Evolutionary conservation across 2,113 vertebrate genomes (phyloP), one percentile per base, ranked within the genome.

Genomic region (Callorhinus ursinus): DNA sequence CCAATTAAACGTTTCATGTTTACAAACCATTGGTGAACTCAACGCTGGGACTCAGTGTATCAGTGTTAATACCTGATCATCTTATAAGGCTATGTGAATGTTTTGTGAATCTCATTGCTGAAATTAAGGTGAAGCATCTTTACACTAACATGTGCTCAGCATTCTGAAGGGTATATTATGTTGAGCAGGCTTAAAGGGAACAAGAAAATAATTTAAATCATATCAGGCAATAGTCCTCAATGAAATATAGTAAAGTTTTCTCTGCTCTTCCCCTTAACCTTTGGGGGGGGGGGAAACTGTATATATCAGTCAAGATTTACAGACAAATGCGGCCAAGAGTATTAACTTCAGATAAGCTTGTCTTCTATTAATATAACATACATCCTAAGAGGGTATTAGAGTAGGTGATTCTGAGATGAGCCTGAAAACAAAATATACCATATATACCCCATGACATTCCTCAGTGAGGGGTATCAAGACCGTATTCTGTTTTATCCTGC

Each of bases 291-390:
- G 24, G 26, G 6, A 67, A 36, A 24, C 76, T 51, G 46, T 39
- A 39, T 28, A 33, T 10, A 6, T 5, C 5, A 19, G 24, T 76
- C 51, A 93, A 33, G 16, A 33, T 61, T 93, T 93, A 9, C 14
- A 69, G 39, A 80, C n/a, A 61, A 83, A 63, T 63, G 63, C 59
- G 15, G 22, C 22, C 51, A 77, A 84, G 59, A 71, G 39, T 55
- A 63, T 87, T 82, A 49, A 71, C 3, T 82, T 88, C 21, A 91
- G 51, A 59, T 84, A 65, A 79, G 4, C 5, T 63, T 91, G 2
- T 88, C 42, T 95, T 80, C 46, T 96, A 10, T 36, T 95, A 84
- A 80, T 26, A 49, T 49, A 71, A 77, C 79, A 79, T 91, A 67
- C 33, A 36, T 74, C 36, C 7, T 13, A 18, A 82, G 61, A 88